Percentiles rank a stretch among this genome's conserved stretches.
Conservation (phyloP, 2,888 invertebrate species). For the Apantesis nais region DNA sequence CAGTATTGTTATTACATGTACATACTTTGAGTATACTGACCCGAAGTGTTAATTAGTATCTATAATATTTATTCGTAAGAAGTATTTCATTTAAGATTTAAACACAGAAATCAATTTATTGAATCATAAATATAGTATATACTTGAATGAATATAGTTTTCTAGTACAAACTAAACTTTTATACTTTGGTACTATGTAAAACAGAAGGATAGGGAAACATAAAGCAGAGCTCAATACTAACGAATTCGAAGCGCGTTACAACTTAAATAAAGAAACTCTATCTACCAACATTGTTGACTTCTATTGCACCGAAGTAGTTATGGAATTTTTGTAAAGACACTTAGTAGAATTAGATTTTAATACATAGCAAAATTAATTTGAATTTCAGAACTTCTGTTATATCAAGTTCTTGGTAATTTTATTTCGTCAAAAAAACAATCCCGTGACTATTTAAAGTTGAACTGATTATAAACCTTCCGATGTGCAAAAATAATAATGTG, state of each 20-base stretch:
- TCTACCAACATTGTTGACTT: background rate
- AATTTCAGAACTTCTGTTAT: background rate
- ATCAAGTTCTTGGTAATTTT: no score
- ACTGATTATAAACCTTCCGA: no score
- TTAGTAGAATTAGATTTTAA: background rate
- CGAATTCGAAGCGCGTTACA: background rate
- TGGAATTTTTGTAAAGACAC: background rate
- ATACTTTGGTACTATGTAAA: background rate
- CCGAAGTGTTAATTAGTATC: no score
- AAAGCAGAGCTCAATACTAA: background rate
- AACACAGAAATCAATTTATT: no score
- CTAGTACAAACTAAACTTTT: background rate
- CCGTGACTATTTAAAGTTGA: no score
- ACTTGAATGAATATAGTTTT: background rate
- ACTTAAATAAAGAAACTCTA: conserved; percentile 3
- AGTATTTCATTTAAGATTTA: no score
- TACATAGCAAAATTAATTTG: background rate
- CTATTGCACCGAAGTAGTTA: background rate
- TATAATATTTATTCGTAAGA: no score
- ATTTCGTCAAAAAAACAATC: no score
- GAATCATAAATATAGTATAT: background rate
- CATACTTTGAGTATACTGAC: background rate
- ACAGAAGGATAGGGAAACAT: background rate
- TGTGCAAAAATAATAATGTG: no score
- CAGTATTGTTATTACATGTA: background rate